phyloP scores from a whole-genome alignment of 2,797 vertebrate species.

The Chelidonichthys spinosus region DNA sequence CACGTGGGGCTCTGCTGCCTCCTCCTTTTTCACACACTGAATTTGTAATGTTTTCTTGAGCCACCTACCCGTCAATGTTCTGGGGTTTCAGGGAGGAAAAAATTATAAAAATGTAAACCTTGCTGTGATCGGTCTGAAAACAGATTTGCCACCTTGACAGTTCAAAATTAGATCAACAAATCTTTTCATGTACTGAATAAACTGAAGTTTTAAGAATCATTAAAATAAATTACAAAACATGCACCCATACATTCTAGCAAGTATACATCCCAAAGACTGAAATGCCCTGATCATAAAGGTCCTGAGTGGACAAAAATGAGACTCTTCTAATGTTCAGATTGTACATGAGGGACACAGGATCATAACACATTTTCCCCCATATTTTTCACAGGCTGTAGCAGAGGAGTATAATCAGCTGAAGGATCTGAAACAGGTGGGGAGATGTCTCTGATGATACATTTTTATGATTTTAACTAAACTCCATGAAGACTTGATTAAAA shows the following conservation, averaged over 20 bases:
- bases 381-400: slow-evolving; percentile 80
- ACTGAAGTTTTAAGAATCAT: background rate
- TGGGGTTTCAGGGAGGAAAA: background rate
- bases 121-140: background rate
- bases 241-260: background rate
- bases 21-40: background rate
- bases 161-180: background rate
- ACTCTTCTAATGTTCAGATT: background rate
- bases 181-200: background rate
- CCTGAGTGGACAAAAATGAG: background rate
- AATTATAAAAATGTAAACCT: background rate
- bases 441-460: background rate
- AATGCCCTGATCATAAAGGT: background rate
- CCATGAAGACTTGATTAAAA: background rate
- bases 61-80: background rate
- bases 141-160: background rate
- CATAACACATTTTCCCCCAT: background rate
- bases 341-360: background rate
- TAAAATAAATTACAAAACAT: background rate
- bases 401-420: slow-evolving; percentile 92
- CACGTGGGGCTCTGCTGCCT: background rate
- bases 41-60: background rate
- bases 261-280: background rate
- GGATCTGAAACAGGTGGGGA: slow-evolving; percentile 88
- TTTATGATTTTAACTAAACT: background rate